Percentiles rank a stretch among this genome's conserved stretches.
These are phyloP conservation scores for Sebastes cheni DNA, from an alignment of 2,797 vertebrate genomes.

Conservation along the genomic window DNA sequence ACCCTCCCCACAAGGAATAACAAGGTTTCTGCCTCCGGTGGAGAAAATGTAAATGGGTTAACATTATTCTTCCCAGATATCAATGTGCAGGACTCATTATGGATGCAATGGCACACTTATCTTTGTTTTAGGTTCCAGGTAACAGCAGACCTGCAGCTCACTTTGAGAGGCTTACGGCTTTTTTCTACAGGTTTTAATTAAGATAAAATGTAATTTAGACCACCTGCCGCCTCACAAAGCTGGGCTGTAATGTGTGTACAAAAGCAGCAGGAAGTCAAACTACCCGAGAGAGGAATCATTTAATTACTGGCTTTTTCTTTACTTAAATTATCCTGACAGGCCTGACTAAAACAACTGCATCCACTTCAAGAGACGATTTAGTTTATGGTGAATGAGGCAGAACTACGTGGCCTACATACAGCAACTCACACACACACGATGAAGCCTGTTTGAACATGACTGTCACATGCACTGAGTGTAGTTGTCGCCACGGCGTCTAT, in stretches of 20 bases:
- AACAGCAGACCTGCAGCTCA: background rate
- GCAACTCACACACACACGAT: background rate
- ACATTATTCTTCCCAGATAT: conserved; percentile 37
- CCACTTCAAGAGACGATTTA: background rate
- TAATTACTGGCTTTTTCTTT: conserved; percentile 1
- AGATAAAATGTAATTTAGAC: conserved; percentile 1
- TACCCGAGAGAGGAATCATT: background rate
- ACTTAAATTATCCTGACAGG: background rate
- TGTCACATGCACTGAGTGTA: conserved; percentile 46
- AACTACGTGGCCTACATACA: background rate
- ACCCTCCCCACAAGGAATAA: conserved; percentile 19
- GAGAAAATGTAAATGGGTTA: conserved; percentile 32
- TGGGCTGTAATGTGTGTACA: background rate
- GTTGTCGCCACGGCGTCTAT: conserved; percentile 35
- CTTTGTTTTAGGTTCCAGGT: background rate
- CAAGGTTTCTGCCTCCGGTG: background rate
- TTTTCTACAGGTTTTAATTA: background rate
- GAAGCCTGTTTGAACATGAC: conserved; percentile 8
- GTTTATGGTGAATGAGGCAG: background rate
- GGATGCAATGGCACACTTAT: background rate
- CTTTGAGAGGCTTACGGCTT: background rate
- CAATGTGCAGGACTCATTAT: conserved; percentile 2
- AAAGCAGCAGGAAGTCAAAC: background rate
- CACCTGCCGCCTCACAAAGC: background rate
- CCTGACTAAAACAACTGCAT: background rate